A percentile compares a stretch with the other conserved stretches of the same genome.
phyloP scores from a whole-genome alignment of 2,888 invertebrate species.

The Troglohyphantes excavatus region DNA sequence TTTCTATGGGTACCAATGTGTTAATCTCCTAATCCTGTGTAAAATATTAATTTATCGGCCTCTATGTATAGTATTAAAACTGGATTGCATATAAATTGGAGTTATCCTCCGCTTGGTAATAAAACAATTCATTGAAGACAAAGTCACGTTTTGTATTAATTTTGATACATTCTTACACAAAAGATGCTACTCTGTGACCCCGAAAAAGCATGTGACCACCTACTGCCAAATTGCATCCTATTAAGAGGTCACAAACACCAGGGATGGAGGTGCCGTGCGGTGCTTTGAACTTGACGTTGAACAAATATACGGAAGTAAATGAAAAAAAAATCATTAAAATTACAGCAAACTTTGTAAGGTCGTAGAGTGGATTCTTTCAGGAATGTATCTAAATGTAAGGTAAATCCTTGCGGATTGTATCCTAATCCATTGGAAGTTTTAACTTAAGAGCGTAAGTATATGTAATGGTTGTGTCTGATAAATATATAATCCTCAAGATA shows the following conservation, averaged over 20 bases:
- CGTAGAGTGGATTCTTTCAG: neutral
- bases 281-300: slow-evolving; percentile 35
- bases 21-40: too few relatives aligned
- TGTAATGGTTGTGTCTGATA: too few relatives aligned
- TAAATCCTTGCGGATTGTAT: too few relatives aligned
- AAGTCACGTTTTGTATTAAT: neutral
- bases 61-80: too few relatives aligned
- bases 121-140: neutral
- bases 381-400: neutral
- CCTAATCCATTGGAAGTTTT: too few relatives aligned
- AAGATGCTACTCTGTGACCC: slow-evolving; percentile 33
- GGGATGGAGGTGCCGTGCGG: slow-evolving; percentile 24
- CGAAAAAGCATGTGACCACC: neutral
- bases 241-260: slow-evolving; percentile 21
- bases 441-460: too few relatives aligned
- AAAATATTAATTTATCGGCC: too few relatives aligned
- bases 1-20: too few relatives aligned
- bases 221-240: slow-evolving; percentile 14
- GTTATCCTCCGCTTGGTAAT: too few relatives aligned
- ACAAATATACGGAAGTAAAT: slow-evolving; percentile 25
- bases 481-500: too few relatives aligned
- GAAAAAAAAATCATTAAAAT: slow-evolving; percentile 14
- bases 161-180: neutral
- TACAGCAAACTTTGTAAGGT: neutral
- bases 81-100: too few relatives aligned